Evolutionary conservation across 2,888 invertebrate species (phyloP), one percentile per base, ranked within the genome.

Genomic region (Chaitophorus viminalis): DNA sequence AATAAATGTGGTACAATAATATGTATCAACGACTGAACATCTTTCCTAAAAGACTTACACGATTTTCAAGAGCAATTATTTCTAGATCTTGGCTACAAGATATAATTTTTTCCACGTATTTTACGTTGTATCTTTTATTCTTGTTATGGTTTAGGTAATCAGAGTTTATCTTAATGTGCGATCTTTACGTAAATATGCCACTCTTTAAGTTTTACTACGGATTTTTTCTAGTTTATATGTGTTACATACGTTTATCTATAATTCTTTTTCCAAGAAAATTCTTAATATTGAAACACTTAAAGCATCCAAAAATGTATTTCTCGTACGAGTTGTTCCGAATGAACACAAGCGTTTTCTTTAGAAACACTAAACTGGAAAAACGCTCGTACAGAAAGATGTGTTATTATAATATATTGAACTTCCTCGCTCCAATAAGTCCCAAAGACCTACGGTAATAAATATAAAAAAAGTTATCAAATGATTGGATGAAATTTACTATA

Each of bases 211-310:
- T 70, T 46, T 70, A 46, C 29, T 46, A 54, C 21, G 18, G 29
- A 39, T 65, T 65, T 8, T 39, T 9, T 21, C n/a, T 14, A 79
- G 21, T 68, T 39, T 29, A 36, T 46, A 46, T 46, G 46, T 46
- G 11, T 6, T 14, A 11, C 46, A 68, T n/a, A 3, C 31, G 21
- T 52, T 52, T 31, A 65, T 79, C 36, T 79, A 17, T 25, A 60
- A 70, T 81, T 78, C 11, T 33, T 54, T 46, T 70, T 3, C 3
- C 1, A 3, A 81, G 46, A 46, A 68, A 81, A 68, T 81, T 21
- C 60, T 33, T 29, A 70, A 81, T 46, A 81, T 81, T 21, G 65
- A 39, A 70, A 70, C 46, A 68, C n/a, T 39, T 46, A 81, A 70
- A 39, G 39, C 31, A 81, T 29, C 54, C 33, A 5, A n/a, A 54